phyloP scores from a whole-genome alignment of 2,113 vertebrate genomes.

The Epinephelus moara region DNA sequence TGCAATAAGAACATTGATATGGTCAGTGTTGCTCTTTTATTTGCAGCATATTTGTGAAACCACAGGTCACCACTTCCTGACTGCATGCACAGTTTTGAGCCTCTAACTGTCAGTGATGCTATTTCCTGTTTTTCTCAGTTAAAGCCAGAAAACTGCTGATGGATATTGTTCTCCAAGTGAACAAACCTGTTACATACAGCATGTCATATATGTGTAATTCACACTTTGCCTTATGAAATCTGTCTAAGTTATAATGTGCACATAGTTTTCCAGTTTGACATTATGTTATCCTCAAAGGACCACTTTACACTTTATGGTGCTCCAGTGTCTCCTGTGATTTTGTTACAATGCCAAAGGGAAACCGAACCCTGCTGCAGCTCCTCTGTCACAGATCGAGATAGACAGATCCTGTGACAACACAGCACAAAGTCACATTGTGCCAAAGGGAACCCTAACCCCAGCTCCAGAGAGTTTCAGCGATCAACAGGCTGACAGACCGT shows the following conservation, averaged over 20 bases:
- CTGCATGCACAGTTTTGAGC: background rate
- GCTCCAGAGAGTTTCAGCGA: slow-evolving; percentile 14
- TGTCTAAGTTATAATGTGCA: background rate
- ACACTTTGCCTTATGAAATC: background rate
- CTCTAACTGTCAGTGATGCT: background rate
- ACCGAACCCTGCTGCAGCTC: slow-evolving; percentile 23
- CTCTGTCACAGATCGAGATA: slow-evolving; percentile 38
- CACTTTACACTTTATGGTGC: slow-evolving; percentile 1
- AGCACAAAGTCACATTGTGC: slow-evolving; percentile 52
- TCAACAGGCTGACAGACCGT: slow-evolving; percentile 34
- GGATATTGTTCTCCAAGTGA: background rate
- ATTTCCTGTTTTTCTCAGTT: slow-evolving; percentile 18
- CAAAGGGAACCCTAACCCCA: slow-evolving; percentile 28
- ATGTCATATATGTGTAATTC: background rate
- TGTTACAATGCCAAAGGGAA: slow-evolving; percentile 45
- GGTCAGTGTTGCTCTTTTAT: background rate
- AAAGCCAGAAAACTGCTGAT: slow-evolving; percentile 1
- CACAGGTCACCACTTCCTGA: slow-evolving; percentile 14
- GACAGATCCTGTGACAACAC: slow-evolving; percentile 59
- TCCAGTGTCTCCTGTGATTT: slow-evolving; percentile 50
- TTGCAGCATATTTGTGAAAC: background rate
- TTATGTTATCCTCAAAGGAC: background rate
- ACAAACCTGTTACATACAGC: background rate
- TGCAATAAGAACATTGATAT: background rate
- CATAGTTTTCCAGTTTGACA: background rate